These are phyloP conservation scores for Hylia prasina DNA, from an alignment of 2,113 vertebrate species.

Conservation along the genomic window DNA sequence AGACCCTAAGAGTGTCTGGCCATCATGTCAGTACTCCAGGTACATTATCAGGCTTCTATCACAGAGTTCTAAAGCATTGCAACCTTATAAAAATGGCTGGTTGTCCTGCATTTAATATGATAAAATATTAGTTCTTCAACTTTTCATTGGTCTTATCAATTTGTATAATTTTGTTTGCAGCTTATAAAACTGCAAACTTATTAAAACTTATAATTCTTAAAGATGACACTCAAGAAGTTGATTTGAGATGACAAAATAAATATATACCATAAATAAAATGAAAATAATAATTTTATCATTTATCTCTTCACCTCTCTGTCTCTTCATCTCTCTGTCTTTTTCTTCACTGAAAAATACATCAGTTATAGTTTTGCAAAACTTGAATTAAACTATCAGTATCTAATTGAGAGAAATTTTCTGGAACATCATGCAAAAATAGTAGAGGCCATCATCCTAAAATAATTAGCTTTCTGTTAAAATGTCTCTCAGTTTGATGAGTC, in stretches of 20 bases:
- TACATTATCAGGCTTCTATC: not conserved
- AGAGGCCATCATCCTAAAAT: not conserved
- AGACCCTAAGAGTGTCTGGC: not conserved
- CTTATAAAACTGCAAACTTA: no score
- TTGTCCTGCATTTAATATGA: not conserved
- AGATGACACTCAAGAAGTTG: rapidly evolving
- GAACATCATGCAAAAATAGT: not conserved
- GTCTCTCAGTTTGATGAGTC: not conserved
- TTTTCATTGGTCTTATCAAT: not conserved
- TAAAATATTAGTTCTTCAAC: not conserved
- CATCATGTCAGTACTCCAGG: not conserved
- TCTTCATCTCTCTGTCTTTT: not conserved
- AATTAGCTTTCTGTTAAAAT: not conserved
- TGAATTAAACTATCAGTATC: not conserved
- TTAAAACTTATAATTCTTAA: not conserved
- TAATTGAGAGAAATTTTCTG: not conserved
- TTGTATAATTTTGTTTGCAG: not conserved
- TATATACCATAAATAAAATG: not conserved
- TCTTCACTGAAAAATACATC: not conserved
- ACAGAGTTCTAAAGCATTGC: not conserved
- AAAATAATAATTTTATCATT: not conserved
- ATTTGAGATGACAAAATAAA: not conserved
- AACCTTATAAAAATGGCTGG: not conserved
- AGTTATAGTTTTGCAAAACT: not conserved
- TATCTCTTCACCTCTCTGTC: not conserved